Evolutionary conservation across 2,113 vertebrate genomes (phyloP).

Genomic region (Heloderma charlesbogerti): DNA sequence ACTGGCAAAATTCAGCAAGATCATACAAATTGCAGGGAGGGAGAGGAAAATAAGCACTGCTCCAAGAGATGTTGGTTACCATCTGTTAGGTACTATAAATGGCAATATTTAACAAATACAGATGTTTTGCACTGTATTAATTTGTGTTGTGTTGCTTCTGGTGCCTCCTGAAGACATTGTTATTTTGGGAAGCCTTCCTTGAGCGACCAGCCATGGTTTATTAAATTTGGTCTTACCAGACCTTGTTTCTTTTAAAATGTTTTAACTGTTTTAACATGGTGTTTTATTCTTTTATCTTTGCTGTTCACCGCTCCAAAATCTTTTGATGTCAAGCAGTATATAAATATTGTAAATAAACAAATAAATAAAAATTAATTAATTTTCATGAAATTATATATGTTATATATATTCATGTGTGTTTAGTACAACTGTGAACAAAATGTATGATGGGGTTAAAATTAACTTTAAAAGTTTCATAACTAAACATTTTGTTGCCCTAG

Average conservation of each 20-base stretch:
- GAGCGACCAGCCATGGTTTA: too few relatives aligned
- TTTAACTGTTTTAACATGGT: too few relatives aligned
- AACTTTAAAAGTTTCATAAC: neutral
- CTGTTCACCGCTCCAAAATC: too few relatives aligned
- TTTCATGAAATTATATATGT: neutral
- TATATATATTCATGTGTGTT: neutral
- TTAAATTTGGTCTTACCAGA: too few relatives aligned
- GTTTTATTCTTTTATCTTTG: too few relatives aligned
- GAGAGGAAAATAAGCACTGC: neutral
- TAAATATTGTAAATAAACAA: too few relatives aligned
- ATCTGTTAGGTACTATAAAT: neutral
- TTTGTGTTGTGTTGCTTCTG: too few relatives aligned
- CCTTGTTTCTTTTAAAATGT: too few relatives aligned
- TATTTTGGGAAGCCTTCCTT: too few relatives aligned
- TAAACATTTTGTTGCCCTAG: slow-evolving; percentile 32
- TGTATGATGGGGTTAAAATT: neutral
- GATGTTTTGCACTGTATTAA: neutral
- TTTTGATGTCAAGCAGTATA: too few relatives aligned
- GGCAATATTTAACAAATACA: neutral
- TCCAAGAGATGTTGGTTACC: neutral
- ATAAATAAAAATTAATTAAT: too few relatives aligned
- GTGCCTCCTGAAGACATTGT: too few relatives aligned
- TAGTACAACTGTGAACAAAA: neutral
- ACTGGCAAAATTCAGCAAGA: neutral
- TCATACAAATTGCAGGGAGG: neutral